phyloP scores from a whole-genome alignment of 92 coral and sea anemone genomes.

The Parazoanthus darwini region DNA sequence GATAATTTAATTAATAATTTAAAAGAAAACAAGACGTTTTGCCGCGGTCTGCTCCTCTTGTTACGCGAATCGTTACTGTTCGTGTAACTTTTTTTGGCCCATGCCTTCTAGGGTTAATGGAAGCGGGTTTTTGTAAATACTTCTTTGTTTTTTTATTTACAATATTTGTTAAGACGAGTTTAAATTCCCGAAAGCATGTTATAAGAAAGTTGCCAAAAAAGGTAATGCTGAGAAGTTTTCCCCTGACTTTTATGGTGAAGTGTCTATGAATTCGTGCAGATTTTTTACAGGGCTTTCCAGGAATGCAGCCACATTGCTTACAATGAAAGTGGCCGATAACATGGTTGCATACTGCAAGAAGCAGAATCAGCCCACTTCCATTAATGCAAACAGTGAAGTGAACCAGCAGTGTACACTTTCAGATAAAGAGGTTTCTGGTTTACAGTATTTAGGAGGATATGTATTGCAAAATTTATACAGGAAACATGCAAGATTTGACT shows the following conservation, averaged over 20 bases:
- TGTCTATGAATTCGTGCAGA: conserved; percentile 43
- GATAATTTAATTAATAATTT: too few species aligned
- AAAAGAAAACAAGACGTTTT: too few species aligned
- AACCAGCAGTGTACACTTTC: conserved; percentile 25
- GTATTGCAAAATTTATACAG: conserved; percentile 60
- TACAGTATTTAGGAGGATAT: conserved; percentile 67
- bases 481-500: conserved; percentile 45
- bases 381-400: conserved; percentile 7
- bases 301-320: conserved; percentile 68
- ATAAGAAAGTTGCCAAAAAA: conserved; percentile 49
- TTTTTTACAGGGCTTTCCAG: conserved; percentile 58
- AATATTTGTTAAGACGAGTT: conserved; percentile 46
- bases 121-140: too few species aligned
- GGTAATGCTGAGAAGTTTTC: conserved; percentile 64
- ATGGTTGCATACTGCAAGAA: conserved; percentile 55
- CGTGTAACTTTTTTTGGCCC: too few species aligned
- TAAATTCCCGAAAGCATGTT: conserved; percentile 37
- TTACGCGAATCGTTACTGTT: too few species aligned
- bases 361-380: conserved; percentile 24
- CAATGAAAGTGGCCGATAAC: conserved; percentile 66
- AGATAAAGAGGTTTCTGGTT: conserved; percentile 60
- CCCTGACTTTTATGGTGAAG: conserved; percentile 55
- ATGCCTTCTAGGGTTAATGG: too few species aligned
- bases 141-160: too few species aligned
- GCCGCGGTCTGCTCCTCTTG: too few species aligned